Percentiles rank a stretch among this genome's conserved stretches.
Conservation (phyloP, 2,113 vertebrate species). For the Rhinoderma darwinii region DNA sequence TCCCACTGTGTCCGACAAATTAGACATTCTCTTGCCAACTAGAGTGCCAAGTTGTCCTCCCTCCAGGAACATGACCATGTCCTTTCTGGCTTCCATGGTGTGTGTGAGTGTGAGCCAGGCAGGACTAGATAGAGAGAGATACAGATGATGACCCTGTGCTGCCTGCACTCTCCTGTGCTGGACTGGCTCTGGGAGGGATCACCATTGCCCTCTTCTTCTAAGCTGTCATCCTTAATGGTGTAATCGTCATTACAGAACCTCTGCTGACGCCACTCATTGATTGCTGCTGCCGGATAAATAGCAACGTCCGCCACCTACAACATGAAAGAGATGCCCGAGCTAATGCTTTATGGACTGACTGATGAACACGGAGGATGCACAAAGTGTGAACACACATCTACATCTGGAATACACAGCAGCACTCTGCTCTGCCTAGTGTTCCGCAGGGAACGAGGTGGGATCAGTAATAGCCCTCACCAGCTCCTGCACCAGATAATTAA, state of each 20-base stretch:
- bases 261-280: slow-evolving; percentile 95
- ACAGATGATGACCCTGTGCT: slow-evolving; percentile 84
- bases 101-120: slow-evolving; percentile 33
- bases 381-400: slow-evolving; percentile 78
- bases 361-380: slow-evolving; percentile 74
- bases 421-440: slow-evolving; percentile 27
- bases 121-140: slow-evolving; percentile 62
- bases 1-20: slow-evolving; percentile 80
- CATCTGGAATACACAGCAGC: slow-evolving; percentile 65
- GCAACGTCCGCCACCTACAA: slow-evolving; percentile 80
- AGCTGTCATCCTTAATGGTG: slow-evolving; percentile 97
- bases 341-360: slow-evolving; percentile 76
- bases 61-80: slow-evolving; percentile 89
- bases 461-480: slow-evolving; percentile 3
- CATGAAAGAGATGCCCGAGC: slow-evolving; percentile 80
- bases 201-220: slow-evolving; percentile 93
- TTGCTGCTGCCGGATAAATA: slow-evolving; percentile 87
- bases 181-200: slow-evolving; percentile 91
- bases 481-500: slow-evolving; percentile 64
- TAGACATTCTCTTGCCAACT: slow-evolving; percentile 82
- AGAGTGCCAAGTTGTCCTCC: slow-evolving; percentile 82
- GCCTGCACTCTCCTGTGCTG: slow-evolving; percentile 71
- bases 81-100: slow-evolving; percentile 92
- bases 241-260: slow-evolving; percentile 91
- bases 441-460: slow-evolving; percentile 33